phyloP scores from a whole-genome alignment of 2,797 vertebrate species.

The Sebastes baramenuke region DNA sequence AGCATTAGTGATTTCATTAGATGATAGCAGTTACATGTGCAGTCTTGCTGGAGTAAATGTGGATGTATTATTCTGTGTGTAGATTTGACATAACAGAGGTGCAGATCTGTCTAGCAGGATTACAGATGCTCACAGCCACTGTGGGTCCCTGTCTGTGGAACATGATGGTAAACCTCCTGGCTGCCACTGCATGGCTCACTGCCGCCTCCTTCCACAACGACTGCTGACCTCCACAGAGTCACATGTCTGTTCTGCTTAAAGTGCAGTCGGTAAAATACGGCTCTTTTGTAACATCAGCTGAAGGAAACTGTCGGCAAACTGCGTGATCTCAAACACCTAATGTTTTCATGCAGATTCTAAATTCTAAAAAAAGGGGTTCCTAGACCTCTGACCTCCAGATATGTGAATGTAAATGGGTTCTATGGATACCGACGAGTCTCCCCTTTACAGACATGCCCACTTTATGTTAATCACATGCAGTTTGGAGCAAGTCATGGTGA shows the following conservation, averaged over 20 bases:
- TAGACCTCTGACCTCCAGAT: too few relatives aligned
- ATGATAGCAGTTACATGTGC: neutral
- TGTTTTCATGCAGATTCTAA: too few relatives aligned
- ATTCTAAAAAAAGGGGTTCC: too few relatives aligned
- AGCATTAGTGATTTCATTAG: neutral
- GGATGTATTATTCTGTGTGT: conserved; percentile 55
- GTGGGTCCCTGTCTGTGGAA: conserved; percentile 73
- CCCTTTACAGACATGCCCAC: too few relatives aligned
- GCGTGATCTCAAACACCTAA: neutral
- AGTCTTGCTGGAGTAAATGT: conserved; percentile 23
- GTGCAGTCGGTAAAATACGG: conserved; percentile 16
- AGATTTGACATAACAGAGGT: conserved; percentile 77
- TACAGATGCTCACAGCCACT: conserved; percentile 72
- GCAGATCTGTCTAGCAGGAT: conserved; percentile 75
- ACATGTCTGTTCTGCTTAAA: neutral
- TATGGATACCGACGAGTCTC: too few relatives aligned
- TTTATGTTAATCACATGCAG: too few relatives aligned
- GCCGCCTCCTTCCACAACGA: conserved; percentile 37
- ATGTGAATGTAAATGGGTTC: too few relatives aligned
- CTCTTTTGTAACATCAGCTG: neutral
- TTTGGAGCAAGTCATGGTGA: too few relatives aligned
- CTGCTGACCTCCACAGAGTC: conserved; percentile 12
- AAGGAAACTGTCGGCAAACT: neutral
- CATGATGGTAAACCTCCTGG: conserved; percentile 67
- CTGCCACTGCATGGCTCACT: conserved; percentile 46